Evolutionary conservation across 1,140 invertebrate genomes (phyloP).

Genomic region (Cecropterus lyciades): DNA sequence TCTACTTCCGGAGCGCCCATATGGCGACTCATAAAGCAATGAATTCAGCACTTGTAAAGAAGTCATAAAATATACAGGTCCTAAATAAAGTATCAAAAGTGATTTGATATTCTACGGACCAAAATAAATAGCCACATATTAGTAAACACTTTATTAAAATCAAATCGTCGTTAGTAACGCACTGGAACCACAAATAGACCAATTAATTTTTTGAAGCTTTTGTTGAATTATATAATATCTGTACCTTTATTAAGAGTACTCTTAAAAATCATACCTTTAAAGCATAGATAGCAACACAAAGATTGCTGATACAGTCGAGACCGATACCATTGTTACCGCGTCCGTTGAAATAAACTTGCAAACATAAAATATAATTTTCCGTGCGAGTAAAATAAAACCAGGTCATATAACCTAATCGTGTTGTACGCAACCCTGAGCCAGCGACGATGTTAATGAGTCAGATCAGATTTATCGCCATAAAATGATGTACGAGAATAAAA

Average conservation of each 20-base stretch:
- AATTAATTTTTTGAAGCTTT: no score
- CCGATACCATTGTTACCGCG: neutral
- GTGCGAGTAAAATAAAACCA: conserved; percentile 20
- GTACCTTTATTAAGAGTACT: neutral
- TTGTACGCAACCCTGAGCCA: conserved; percentile 6
- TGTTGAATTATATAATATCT: no score
- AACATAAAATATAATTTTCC: conserved; percentile 9
- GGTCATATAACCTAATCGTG: conserved; percentile 22
- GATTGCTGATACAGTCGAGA: neutral
- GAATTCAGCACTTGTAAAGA: no score
- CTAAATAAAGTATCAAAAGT: no score
- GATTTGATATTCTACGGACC: no score
- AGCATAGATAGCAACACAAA: neutral
- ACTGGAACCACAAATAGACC: no score
- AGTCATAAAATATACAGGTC: no score
- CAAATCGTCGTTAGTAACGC: no score
- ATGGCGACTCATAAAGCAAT: no score
- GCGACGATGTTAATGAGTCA: conserved; percentile 13
- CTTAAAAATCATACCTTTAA: neutral
- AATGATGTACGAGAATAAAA: conserved; percentile 4
- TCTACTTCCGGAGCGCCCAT: no score
- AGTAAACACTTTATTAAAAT: no score
- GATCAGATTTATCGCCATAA: conserved; percentile 8
- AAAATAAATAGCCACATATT: no score
- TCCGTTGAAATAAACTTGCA: neutral